These are phyloP conservation scores for Tauraco hartlaubi DNA, from an alignment of 2,797 vertebrate species.

Conservation along the genomic window DNA sequence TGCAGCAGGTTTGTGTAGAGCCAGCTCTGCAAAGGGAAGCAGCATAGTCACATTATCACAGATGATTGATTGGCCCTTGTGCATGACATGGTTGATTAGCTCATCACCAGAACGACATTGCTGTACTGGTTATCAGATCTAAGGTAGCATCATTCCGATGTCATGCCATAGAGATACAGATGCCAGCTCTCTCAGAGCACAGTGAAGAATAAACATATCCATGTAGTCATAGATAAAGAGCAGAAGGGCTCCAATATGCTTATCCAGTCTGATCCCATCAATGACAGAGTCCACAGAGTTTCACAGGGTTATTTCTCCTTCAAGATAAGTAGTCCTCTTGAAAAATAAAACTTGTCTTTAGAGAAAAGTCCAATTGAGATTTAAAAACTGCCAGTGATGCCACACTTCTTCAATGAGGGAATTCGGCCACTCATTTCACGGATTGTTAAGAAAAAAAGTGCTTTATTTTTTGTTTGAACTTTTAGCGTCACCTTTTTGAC, in stretches of 20 bases:
- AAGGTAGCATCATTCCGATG: background rate
- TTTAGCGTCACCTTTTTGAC: background rate
- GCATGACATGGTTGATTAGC: background rate
- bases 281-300: background rate
- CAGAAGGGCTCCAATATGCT: background rate
- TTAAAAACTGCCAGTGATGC: background rate
- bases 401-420: background rate
- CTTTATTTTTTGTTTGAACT: background rate
- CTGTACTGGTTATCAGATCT: background rate
- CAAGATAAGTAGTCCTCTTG: background rate
- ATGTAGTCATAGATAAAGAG: background rate
- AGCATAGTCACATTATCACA: background rate
- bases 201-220: background rate
- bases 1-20: background rate
- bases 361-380: background rate
- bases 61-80: constrained; percentile 18
- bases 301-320: background rate
- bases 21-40: background rate
- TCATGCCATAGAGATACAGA: background rate
- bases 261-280: background rate
- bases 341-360: background rate
- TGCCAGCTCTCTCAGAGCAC: background rate
- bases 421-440: background rate
- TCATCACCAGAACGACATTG: background rate
- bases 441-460: background rate